These are phyloP conservation scores for Gallinago stenura DNA, from an alignment of 2,797 vertebrate genomes.

Conservation along the genomic window DNA sequence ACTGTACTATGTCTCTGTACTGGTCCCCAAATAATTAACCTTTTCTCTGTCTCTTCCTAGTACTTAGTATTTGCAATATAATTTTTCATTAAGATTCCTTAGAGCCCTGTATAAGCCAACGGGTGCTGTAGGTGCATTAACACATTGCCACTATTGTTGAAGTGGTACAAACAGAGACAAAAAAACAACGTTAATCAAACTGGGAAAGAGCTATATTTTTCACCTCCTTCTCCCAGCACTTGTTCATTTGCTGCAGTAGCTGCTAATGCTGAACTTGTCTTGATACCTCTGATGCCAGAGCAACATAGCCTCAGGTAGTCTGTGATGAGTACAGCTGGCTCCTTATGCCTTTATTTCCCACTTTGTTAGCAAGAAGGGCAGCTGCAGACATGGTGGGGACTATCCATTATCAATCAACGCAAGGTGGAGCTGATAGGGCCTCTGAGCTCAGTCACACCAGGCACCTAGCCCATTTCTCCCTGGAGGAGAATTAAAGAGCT, in stretches of 20 bases:
- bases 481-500: neutral
- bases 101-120: neutral
- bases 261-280: neutral
- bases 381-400: neutral
- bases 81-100: neutral
- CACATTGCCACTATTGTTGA: rapidly evolving
- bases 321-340: neutral
- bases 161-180: neutral
- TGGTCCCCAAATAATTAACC: constrained; percentile 20
- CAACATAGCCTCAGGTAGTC: neutral
- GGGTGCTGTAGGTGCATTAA: neutral
- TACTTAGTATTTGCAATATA: neutral
- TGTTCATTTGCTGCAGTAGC: neutral
- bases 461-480: neutral
- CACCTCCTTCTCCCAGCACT: neutral
- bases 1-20: neutral
- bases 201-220: neutral
- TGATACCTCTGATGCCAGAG: neutral
- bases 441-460: neutral
- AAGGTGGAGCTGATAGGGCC: neutral
- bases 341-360: neutral
- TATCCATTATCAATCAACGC: neutral
- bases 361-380: neutral
- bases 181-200: neutral
- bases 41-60: neutral